phyloP scores from a whole-genome alignment of 2,797 vertebrate species.

The Graptemys geographica region DNA sequence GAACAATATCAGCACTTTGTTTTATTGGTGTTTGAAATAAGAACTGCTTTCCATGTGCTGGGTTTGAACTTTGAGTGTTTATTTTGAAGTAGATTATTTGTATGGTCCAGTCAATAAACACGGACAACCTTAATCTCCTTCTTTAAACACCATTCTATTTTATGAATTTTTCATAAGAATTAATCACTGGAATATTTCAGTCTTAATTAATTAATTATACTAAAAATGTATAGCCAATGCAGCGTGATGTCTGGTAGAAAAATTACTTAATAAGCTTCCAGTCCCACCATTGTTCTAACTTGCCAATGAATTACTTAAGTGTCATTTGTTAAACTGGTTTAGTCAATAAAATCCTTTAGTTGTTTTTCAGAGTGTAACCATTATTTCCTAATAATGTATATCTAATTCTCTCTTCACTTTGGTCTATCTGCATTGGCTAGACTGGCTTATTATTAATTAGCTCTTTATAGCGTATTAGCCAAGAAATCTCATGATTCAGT shows the following conservation, averaged over 20 bases:
- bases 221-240: conserved; percentile 57
- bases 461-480: conserved; percentile 78
- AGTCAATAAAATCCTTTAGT: conserved; percentile 72
- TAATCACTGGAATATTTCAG: conserved; percentile 70
- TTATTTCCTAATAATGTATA: conserved; percentile 65
- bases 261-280: conserved; percentile 67
- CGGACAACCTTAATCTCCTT: conserved; percentile 38
- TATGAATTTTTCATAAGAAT: conserved; percentile 67
- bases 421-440: conserved; percentile 64
- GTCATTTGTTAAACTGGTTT: conserved; percentile 73
- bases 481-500: conserved; percentile 71
- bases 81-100: conserved; percentile 26
- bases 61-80: neutral
- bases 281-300: conserved; percentile 58
- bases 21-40: conserved; percentile 43
- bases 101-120: conserved; percentile 36
- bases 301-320: conserved; percentile 74
- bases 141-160: conserved; percentile 23
- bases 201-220: conserved; percentile 75
- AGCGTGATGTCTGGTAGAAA: conserved; percentile 65
- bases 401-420: conserved; percentile 67
- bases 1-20: conserved; percentile 48
- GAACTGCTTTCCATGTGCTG: conserved; percentile 30
- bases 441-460: conserved; percentile 78
- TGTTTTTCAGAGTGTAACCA: conserved; percentile 67